Conservation (phyloP, 1,140 invertebrate species). For the Thaumatotibia leucotreta region DNA sequence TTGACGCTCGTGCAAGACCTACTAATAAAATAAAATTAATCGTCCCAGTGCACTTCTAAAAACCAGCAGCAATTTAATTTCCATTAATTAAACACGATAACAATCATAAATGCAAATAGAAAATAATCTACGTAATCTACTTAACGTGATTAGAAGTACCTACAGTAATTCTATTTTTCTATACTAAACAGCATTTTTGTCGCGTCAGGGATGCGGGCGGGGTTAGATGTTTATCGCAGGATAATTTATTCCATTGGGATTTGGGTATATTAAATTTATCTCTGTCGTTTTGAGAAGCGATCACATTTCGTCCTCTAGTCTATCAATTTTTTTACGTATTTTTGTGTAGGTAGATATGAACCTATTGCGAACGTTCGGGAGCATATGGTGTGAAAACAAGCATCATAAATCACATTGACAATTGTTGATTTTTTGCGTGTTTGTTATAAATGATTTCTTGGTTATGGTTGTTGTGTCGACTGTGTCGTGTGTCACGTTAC, state of each 20-base stretch:
- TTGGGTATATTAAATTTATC: slow-evolving; percentile 19
- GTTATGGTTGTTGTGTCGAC: not conserved
- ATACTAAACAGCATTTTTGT: slow-evolving; percentile 38
- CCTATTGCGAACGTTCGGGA: not conserved
- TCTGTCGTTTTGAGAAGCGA: slow-evolving; percentile 22
- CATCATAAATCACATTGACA: slow-evolving; percentile 2
- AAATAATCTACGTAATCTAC: slow-evolving; percentile 19
- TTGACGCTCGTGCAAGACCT: not conserved
- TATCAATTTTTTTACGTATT: not conserved
- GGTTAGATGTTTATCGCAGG: slow-evolving; percentile 51
- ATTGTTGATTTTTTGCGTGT: not conserved
- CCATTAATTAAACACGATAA: slow-evolving; percentile 10
- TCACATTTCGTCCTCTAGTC: slow-evolving; percentile 8
- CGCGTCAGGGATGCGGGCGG: slow-evolving; percentile 41
- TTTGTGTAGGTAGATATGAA: not conserved
- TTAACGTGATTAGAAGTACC: slow-evolving; percentile 29
- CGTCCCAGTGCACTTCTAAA: not conserved
- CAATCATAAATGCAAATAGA: slow-evolving; percentile 1
- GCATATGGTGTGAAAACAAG: not conserved
- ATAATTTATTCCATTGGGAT: slow-evolving; percentile 61
- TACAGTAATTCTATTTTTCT: slow-evolving; percentile 43
- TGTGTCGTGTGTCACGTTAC: no score
- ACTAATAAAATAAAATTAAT: not conserved
- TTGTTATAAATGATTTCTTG: not conserved
- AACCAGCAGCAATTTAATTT: not conserved